Conservation (phyloP, 2,888 invertebrate genomes). For the Agonopterix arenella region DNA sequence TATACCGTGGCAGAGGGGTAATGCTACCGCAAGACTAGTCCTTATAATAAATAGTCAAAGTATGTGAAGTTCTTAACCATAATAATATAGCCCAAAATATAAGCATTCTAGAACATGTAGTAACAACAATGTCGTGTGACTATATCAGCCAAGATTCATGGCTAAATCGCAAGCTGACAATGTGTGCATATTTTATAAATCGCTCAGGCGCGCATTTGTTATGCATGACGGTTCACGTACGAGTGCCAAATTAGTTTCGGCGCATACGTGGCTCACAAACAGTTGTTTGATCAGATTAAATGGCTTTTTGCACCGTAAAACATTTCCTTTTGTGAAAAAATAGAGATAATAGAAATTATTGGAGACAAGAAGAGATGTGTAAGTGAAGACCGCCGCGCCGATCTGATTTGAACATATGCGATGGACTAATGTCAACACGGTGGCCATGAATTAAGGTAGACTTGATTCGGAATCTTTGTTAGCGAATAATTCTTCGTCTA, state of each 20-base stretch:
- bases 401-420: no score
- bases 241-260: constrained; percentile 47
- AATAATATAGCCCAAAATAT: not conserved
- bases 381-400: no score
- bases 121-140: not conserved
- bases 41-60: no score
- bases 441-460: no score
- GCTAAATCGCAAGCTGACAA: constrained; percentile 47
- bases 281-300: constrained; percentile 33
- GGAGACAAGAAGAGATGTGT: no score
- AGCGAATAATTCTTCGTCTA: no score
- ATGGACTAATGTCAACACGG: no score
- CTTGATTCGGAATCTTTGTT: no score
- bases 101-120: not conserved
- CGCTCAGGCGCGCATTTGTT: constrained; percentile 49
- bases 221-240: constrained; percentile 43
- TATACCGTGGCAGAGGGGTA: no score
- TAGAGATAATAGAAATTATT: no score
- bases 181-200: constrained; percentile 63
- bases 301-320: constrained; percentile 15
- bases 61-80: no score
- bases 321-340: constrained; percentile 7
- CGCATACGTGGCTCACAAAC: constrained; percentile 16
- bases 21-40: no score
- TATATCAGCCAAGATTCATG: constrained; percentile 30